Base-by-base conservation (phyloP, 2,113 vertebrate species). In the Lepidothrix coronata region DNA sequence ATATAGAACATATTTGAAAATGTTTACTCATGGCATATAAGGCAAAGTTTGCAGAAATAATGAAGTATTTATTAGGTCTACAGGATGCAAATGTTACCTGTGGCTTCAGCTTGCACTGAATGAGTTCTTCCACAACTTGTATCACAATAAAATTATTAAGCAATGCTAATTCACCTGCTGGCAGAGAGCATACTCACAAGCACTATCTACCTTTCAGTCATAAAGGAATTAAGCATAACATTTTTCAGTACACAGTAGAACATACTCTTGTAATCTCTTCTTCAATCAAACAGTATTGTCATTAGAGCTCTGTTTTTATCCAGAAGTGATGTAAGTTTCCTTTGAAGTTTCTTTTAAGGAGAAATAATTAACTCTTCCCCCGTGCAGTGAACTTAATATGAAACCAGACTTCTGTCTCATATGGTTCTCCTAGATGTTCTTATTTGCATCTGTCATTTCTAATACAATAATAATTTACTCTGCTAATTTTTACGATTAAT, bases 381-480 rank as follows among this genome's bases (percentile, higher is more conserved):
- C 51, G 13, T 27, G 5, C 12, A 52, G 9, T 14, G 5, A 76
- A 41, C 0, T 2, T 43, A 49, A 4, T 43, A n/a, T 22, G 6
- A 92, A 93, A 57, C 15, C 30, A 62, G 15, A 67, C 48, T 82
- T 20, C 16, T 52, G 6, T 14, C 8, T 61, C 19, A 16, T 61
- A 81, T 25, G 20, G 16, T 51, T 57, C 19, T 65, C 37, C 12
- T 35, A 35, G 19, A 41, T 49, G 1, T 14, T 16, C 4, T 58
- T 81, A 54, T 44, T 78, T 87, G 2, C 16, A 31, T 44, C 66
- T 13, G 6, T 13, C 2, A 41, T 58, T 75, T 67, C 9, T 44
- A 0, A 25, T 61, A 44, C 7, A 16, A 20, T 19, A 87, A 41
- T 9, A 54, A 74, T 41, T 24, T 37, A 18, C 43, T 68, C 24